Evolutionary conservation across 2,113 vertebrate species (phyloP).

Genomic region (Echinops telfairi): DNA sequence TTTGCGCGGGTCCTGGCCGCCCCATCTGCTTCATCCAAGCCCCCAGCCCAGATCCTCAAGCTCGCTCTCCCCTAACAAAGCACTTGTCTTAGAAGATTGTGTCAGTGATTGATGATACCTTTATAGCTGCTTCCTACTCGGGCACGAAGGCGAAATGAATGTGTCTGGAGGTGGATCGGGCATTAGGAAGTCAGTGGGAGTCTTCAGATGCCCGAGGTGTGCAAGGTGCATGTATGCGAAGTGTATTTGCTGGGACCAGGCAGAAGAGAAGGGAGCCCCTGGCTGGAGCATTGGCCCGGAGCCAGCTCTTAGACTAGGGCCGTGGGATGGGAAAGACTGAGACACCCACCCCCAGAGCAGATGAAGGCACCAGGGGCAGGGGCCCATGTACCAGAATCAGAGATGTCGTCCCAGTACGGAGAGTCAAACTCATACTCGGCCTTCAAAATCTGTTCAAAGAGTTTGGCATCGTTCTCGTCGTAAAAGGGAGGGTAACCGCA

Average conservation of each 20-base stretch:
- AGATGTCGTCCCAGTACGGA: conserved; percentile 99
- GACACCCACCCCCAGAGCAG: not conserved
- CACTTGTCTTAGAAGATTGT: conserved; percentile 4
- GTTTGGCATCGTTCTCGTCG: conserved; percentile 97
- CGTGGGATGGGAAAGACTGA: not conserved
- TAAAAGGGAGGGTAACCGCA: conserved; percentile 99
- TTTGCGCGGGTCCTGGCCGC: rapidly evolving
- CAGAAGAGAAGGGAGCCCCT: not conserved
- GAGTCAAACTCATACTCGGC: conserved; percentile 99
- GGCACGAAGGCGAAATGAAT: not conserved
- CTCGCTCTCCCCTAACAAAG: conserved; percentile 8
- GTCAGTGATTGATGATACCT: not conserved
- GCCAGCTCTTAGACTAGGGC: not conserved
- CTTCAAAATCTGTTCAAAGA: conserved; percentile 98
- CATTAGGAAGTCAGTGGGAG: not conserved
- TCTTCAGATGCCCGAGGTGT: not conserved
- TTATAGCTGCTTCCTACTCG: not conserved
- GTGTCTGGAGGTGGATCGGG: not conserved
- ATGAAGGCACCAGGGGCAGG: not conserved
- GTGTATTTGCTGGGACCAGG: not conserved
- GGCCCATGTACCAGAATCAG: conserved; percentile 93
- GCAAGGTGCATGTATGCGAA: not conserved
- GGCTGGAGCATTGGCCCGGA: not conserved
- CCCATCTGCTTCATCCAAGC: not conserved
- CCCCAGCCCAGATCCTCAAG: not conserved